These are phyloP conservation scores for Sialia sialis DNA, from an alignment of 2,113 vertebrate genomes.

Conservation along the genomic window DNA sequence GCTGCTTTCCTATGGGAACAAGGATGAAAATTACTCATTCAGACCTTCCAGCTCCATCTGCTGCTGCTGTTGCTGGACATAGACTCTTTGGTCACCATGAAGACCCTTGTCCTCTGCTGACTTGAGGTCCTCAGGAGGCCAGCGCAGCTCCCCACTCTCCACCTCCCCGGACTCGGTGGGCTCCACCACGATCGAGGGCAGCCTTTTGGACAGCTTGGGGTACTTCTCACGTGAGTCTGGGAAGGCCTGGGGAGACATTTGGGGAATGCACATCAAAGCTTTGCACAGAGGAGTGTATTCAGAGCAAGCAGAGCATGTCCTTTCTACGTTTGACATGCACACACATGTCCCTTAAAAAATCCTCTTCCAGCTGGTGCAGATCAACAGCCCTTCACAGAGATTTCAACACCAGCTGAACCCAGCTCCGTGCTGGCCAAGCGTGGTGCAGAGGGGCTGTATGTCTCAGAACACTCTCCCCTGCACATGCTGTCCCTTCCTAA, in stretches of 20 bases:
- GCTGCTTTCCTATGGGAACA: not conserved
- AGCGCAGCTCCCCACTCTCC: slow-evolving; percentile 89
- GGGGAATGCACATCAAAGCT: not conserved
- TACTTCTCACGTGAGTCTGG: slow-evolving; percentile 81
- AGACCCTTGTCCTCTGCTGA: slow-evolving; percentile 70
- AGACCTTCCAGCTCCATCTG: slow-evolving; percentile 67
- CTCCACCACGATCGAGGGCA: slow-evolving; percentile 90
- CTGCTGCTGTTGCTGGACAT: slow-evolving; percentile 58
- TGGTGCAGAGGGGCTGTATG: not conserved
- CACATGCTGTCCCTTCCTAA: not conserved
- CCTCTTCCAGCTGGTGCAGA: not conserved
- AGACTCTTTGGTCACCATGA: slow-evolving; percentile 62
- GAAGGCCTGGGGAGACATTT: slow-evolving; percentile 73
- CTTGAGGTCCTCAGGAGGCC: slow-evolving; percentile 84
- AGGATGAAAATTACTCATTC: not conserved
- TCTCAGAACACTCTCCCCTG: not conserved
- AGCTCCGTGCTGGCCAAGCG: fast-evolving
- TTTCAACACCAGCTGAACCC: not conserved
- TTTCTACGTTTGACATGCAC: not conserved
- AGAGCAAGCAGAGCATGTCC: not conserved
- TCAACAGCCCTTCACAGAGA: not conserved
- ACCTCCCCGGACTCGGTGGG: slow-evolving; percentile 81
- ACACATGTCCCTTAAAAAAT: not conserved
- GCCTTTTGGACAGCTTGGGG: slow-evolving; percentile 85
- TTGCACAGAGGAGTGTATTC: not conserved